Conservation (phyloP, 1,140 invertebrate species). For the Coelopa frigida region DNA sequence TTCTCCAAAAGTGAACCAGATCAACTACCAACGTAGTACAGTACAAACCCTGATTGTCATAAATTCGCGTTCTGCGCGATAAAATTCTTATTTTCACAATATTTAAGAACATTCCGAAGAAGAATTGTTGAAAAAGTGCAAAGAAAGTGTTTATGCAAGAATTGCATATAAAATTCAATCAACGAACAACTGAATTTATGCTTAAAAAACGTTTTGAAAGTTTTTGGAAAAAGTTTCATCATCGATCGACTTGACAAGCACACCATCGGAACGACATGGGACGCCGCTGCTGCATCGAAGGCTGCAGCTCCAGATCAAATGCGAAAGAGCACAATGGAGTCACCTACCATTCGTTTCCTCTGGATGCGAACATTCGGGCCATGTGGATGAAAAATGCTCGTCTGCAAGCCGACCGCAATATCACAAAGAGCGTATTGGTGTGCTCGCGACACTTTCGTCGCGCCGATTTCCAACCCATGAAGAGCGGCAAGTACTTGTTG, state of each 20-base stretch:
- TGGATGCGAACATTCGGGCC: conserved; percentile 42
- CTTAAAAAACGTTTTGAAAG: background rate
- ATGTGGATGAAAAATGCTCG: conserved; percentile 49
- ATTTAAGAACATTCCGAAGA: too few relatives aligned
- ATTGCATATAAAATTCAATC: background rate
- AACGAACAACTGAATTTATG: too few relatives aligned
- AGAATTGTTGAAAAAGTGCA: too few relatives aligned
- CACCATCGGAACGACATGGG: conserved; percentile 23
- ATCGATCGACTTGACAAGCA: background rate
- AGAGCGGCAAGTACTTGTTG: conserved; percentile 52
- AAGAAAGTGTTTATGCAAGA: background rate
- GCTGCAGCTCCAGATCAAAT: conserved; percentile 39
- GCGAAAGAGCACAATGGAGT: conserved; percentile 47
- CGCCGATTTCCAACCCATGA: conserved; percentile 55
- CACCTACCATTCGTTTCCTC: conserved; percentile 52
- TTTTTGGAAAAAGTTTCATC: background rate
- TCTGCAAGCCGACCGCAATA: conserved; percentile 47
- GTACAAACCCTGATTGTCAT: too few relatives aligned
- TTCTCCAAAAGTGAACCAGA: too few relatives aligned
- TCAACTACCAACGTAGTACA: too few relatives aligned
- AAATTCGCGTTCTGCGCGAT: too few relatives aligned
- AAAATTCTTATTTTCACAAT: too few relatives aligned
- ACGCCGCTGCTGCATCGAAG: conserved; percentile 41
- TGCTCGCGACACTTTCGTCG: conserved; percentile 57
- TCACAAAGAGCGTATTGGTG: conserved; percentile 51